Base-by-base conservation (phyloP, 2,888 invertebrate genomes). In the Deilephila elpenor region DNA sequence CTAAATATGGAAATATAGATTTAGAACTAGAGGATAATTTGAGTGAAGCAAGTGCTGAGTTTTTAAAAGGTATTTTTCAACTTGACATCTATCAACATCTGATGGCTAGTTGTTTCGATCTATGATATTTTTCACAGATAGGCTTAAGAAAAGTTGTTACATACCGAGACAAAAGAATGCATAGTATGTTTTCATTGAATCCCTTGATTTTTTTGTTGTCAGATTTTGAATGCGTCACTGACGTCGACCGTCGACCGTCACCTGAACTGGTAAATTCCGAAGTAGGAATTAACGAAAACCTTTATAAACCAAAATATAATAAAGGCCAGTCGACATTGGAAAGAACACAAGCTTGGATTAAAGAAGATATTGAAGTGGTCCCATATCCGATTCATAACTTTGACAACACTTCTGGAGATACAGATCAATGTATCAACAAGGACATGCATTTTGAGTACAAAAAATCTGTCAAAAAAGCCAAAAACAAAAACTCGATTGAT, bases 331-430 rank as follows among this genome's bases (percentile, higher is more conserved):
- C 81, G 3, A 82, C 82, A 70, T 73, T 87, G 14, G 83, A 88
- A 76, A 83, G 88, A 75, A 87, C 86, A n/a, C 83, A 87, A 77
- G 86, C 85, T 29, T 90, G 90, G 90, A 77, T 89, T 11, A 84
- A 88, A 71, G 85, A 84, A 37, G 88, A 90, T 61, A 76, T 83
- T 3, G 84, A 86, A 72, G 74, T 79, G 5, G 79, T 80, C 3
- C 75, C 82, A 14, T 86, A 82, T 78, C 77, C 80, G 7, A 74
- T 83, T 32, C 78, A 82, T 6, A 76, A 78, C 34, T 76, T 76
- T 59, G 80, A 82, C 34, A 78, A 82, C 56, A 86, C 81, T 75
- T 84, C 86, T 64, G 81, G 79, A 3, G 83, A 86, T 60, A 84
- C 83, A n/a, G 84, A 86, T 71, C 78, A 81, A 3, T 84, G 82